A percentile compares a stretch with the other conserved stretches of the same genome.
Conservation (phyloP, 2,113 vertebrate genomes). For the Chrysemys picta region DNA sequence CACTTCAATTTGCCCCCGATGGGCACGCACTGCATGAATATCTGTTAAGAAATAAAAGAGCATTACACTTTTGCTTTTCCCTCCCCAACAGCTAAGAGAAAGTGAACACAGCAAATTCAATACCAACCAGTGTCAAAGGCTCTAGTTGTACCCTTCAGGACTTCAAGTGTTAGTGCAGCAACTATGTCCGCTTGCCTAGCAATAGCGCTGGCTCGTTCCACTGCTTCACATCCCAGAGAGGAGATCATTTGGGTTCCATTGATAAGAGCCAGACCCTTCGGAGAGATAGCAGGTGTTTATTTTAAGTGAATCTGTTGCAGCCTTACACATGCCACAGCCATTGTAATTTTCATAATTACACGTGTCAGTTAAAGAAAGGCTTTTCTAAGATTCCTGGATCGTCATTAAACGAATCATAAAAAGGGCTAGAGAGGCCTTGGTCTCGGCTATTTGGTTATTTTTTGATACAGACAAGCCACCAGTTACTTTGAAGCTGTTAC, state of each 20-base stretch:
- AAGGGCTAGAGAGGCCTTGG: neutral
- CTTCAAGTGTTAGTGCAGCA: constrained; percentile 94
- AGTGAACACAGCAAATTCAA: neutral
- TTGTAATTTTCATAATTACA: neutral
- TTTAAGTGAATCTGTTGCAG: neutral
- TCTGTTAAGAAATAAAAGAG: constrained; percentile 78
- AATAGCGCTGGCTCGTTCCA: constrained; percentile 92
- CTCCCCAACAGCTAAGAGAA: neutral
- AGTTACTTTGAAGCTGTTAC: neutral
- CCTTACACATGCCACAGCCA: fast-evolving
- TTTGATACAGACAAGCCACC: neutral
- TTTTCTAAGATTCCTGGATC: neutral
- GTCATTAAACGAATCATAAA: neutral
- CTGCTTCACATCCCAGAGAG: constrained; percentile 94
- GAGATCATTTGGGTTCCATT: constrained; percentile 99
- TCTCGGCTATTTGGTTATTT: neutral
- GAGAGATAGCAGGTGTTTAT: neutral
- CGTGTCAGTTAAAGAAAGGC: neutral
- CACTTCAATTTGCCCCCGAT: constrained; percentile 93
- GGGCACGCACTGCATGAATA: constrained; percentile 92
- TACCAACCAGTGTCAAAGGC: constrained; percentile 95
- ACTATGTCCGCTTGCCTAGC: constrained; percentile 95
- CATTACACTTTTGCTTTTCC: neutral
- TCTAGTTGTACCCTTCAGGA: constrained; percentile 96
- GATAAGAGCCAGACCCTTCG: constrained; percentile 94